Evolutionary conservation across 1,140 invertebrate genomes (phyloP), one percentile per base, ranked within the genome.

Genomic region (Lepidurus packardi): DNA sequence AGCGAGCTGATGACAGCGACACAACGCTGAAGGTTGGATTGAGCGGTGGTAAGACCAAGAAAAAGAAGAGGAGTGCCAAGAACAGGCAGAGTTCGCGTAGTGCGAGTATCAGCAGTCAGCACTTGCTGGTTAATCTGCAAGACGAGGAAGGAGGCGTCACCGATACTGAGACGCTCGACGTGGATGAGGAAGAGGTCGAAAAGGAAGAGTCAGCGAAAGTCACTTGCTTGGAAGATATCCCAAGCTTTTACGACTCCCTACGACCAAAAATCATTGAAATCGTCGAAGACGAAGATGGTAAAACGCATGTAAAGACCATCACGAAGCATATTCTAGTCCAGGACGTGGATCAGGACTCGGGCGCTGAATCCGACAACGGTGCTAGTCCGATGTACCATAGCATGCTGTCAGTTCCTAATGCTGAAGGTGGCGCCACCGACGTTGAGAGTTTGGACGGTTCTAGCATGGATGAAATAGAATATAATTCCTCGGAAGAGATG

Each of bases 251-350:
- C 73, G 76, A 80, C 11, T 45, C 79, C 10, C 73, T 80, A 34
- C 53, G 77, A 34, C 79, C 76, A 2, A 42, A 78, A 9, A 80
- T 80, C 25, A 41, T 74, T 24, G 45, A 80, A 34, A 53, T 80
- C 76, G 41, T 73, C n/a, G 79, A 80, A 44, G 79, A 78, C 43
- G 42, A 77, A 43, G 75, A 77, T 16, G 79, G 79, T 43, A 80
- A 80, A 11, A 73, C 74, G 5, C 76, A 74, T 41, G 73, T 80
- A 43, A 80, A 74, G 16, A 80, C 75, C 25, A 73, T 80, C n/a
- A 74, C 74, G 13, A 77, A 74, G n/a, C 65, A 73, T 41, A 76
- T 80, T 7, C 24, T 74, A 21, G 79, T 74, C 43, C 73, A 47
- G 21, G 74, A 77, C 24, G 42, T 73, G 10, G 13, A 43, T 21